Percentiles rank a stretch among this genome's conserved stretches.
Conservation (phyloP, 2,797 vertebrate species). For the Antrozous pallidus region DNA sequence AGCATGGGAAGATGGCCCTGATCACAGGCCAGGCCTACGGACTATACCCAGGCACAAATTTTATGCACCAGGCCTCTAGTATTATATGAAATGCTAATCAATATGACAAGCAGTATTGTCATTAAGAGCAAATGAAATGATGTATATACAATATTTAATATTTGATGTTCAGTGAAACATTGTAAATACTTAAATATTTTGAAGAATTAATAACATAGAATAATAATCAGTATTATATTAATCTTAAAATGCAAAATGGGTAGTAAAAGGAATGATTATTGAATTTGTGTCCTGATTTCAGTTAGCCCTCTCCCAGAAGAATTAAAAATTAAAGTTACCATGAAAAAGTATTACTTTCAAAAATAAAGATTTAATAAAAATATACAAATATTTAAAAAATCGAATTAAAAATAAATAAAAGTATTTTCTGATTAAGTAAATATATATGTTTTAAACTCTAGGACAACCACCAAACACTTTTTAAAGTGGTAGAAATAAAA, state of each 20-base stretch:
- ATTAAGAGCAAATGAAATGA: background rate
- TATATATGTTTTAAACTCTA: background rate
- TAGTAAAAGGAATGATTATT: background rate
- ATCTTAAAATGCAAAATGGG: background rate
- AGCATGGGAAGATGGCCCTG: too few species aligned
- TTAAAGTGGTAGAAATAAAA: background rate
- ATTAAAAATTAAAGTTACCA: background rate
- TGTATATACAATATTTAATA: background rate
- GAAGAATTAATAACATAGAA: background rate
- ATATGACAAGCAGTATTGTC: background rate
- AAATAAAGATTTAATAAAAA: too few species aligned
- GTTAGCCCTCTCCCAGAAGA: background rate
- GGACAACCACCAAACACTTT: background rate
- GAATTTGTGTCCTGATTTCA: background rate
- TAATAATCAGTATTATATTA: background rate
- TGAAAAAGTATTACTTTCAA: background rate
- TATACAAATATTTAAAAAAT: too few species aligned
- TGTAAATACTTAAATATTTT: background rate
- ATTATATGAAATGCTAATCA: background rate
- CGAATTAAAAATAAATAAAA: too few species aligned
- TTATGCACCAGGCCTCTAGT: too few species aligned
- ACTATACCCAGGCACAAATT: fast-evolving
- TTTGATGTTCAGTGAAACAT: background rate
- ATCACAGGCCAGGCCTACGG: too few species aligned
- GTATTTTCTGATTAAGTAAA: background rate